phyloP scores from a whole-genome alignment of 2,113 vertebrate species.

The Melanotaenia duboulayi region DNA sequence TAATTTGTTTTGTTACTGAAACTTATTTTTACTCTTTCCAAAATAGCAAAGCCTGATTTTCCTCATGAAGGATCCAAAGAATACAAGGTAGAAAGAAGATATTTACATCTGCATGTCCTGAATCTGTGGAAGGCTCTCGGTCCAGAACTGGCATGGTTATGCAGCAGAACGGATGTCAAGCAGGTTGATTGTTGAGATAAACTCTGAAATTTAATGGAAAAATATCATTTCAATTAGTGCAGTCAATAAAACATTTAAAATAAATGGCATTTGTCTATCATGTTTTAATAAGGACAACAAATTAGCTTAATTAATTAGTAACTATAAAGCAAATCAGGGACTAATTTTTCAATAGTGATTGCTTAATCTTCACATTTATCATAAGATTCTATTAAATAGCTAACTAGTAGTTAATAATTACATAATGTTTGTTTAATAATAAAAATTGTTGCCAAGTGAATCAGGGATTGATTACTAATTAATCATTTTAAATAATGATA shows the following conservation, averaged over 20 bases:
- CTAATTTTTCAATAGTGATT: too few species aligned
- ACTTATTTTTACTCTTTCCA: not conserved
- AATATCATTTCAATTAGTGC: not conserved
- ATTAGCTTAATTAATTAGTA: too few species aligned
- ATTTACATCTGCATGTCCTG: slow-evolving; percentile 74
- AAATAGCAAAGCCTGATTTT: not conserved
- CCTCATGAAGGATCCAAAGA: not conserved
- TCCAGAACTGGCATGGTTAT: slow-evolving; percentile 79
- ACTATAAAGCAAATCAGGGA: too few species aligned
- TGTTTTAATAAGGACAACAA: too few species aligned
- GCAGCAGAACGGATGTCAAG: slow-evolving; percentile 24
- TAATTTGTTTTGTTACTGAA: not conserved
- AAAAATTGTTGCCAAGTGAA: too few species aligned
- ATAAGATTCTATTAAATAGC: too few species aligned
- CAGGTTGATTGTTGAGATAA: slow-evolving; percentile 17
- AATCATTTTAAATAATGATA: too few species aligned
- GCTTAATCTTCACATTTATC: too few species aligned
- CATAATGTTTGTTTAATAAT: too few species aligned
- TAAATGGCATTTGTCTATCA: not conserved
- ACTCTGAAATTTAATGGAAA: slow-evolving; percentile 33
- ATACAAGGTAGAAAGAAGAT: slow-evolving; percentile 21
- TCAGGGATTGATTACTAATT: too few species aligned
- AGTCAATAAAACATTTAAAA: not conserved
- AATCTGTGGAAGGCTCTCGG: slow-evolving; percentile 65
- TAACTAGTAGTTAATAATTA: too few species aligned